Conservation (phyloP, 2,797 vertebrate genomes). For the Lophura swinhoii region DNA sequence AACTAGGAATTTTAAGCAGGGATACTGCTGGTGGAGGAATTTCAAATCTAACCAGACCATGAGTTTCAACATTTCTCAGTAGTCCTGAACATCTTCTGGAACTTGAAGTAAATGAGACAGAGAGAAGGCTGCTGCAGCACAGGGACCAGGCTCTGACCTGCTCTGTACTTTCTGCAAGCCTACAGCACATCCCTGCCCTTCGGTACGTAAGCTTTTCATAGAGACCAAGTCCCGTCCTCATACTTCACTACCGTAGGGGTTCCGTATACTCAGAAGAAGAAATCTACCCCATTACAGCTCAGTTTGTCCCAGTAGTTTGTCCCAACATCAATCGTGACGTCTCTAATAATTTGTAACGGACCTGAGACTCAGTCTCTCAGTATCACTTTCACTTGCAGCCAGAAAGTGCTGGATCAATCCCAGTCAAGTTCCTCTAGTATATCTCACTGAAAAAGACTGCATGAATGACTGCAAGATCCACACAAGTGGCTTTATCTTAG, state of each 20-base stretch:
- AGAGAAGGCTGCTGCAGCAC: background rate
- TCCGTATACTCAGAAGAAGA: background rate
- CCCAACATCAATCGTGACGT: fast-evolving
- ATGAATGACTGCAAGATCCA: background rate
- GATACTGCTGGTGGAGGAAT: background rate
- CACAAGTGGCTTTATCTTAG: background rate
- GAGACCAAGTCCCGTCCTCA: background rate
- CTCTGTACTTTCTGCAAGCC: background rate
- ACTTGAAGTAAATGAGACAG: background rate
- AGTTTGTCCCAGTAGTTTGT: background rate
- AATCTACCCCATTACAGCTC: background rate
- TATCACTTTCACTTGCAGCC: background rate
- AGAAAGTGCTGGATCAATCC: background rate
- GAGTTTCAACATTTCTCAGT: background rate
- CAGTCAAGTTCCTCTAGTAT: background rate
- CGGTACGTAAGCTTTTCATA: background rate
- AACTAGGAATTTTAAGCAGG: conserved; percentile 58
- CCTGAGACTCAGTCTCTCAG: background rate
- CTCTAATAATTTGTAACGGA: background rate
- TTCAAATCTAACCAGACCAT: conserved; percentile 20
- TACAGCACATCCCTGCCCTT: background rate
- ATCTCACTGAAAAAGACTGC: background rate
- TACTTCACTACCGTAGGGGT: fast-evolving
- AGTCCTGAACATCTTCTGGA: background rate
- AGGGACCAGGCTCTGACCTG: background rate